A percentile compares a stretch with the other conserved stretches of the same genome.
These are phyloP conservation scores for Erythrolamprus reginae DNA, from an alignment of 2,113 vertebrate genomes.

Conservation along the genomic window DNA sequence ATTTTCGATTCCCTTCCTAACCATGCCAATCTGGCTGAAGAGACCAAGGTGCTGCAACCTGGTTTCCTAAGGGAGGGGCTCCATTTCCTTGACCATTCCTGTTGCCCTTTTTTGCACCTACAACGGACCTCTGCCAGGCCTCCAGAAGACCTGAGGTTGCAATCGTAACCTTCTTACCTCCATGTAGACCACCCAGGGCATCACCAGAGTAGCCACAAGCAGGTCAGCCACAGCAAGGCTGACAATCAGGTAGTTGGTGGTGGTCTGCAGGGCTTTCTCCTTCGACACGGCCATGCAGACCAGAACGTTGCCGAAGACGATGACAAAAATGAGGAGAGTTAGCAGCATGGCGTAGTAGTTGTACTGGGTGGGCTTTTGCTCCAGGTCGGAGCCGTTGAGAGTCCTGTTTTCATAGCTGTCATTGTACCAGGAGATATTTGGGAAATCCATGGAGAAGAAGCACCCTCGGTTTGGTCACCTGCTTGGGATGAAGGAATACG, in stretches of 20 bases:
- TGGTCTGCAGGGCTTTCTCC: conserved; percentile 95
- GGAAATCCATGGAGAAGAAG: conserved; percentile 82
- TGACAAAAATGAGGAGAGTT: conserved; percentile 93
- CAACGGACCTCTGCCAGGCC: neutral
- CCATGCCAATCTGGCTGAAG: no score
- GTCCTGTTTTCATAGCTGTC: conserved; percentile 71
- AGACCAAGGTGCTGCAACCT: no score
- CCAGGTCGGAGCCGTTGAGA: conserved; percentile 75
- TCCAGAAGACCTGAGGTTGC: neutral
- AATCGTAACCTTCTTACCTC: conserved; percentile 71
- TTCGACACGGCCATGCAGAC: conserved; percentile 96
- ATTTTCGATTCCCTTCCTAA: no score
- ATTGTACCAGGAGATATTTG: conserved; percentile 86
- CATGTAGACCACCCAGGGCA: conserved; percentile 96
- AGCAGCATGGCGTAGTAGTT: conserved; percentile 98
- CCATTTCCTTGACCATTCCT: no score
- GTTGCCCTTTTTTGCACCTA: no score
- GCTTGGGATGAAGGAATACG: conserved; percentile 42
- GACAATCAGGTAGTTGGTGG: conserved; percentile 98
- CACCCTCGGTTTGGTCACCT: conserved; percentile 52
- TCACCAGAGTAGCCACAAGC: conserved; percentile 90
- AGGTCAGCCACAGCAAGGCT: conserved; percentile 95
- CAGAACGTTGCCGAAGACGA: conserved; percentile 94
- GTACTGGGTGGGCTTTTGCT: conserved; percentile 77
- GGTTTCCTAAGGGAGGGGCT: no score